Evolutionary conservation across 2,113 vertebrate species (phyloP).

Genomic region (Pristiophorus japonicus): DNA sequence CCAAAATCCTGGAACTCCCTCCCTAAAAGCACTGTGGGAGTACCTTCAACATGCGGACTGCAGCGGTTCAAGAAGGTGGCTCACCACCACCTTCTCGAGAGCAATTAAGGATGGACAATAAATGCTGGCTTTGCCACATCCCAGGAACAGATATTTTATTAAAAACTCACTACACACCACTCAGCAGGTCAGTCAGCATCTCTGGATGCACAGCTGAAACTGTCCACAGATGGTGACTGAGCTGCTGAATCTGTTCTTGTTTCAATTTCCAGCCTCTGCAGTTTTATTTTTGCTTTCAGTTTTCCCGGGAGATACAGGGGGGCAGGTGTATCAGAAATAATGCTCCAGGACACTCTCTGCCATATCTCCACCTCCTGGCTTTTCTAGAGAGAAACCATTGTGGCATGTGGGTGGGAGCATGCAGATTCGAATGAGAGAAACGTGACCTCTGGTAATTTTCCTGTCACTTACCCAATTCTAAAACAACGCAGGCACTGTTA

Average conservation of each 20-base stretch:
- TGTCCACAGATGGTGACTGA: background rate
- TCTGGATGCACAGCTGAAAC: background rate
- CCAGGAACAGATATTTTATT: too few species aligned
- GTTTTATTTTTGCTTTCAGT: background rate
- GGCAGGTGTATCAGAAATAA: background rate
- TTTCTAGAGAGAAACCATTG: background rate
- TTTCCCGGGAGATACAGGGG: background rate
- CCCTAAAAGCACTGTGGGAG: too few species aligned
- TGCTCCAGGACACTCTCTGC: background rate
- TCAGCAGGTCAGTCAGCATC: background rate
- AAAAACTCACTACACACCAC: background rate
- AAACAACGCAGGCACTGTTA: background rate
- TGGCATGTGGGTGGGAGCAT: background rate
- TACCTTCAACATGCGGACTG: too few species aligned
- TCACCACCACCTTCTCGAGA: too few species aligned
- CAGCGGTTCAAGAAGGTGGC: too few species aligned
- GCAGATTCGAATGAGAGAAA: background rate
- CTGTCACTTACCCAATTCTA: background rate
- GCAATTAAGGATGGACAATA: too few species aligned
- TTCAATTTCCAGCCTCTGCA: background rate
- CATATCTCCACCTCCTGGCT: background rate
- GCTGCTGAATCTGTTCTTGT: background rate
- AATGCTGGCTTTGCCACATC: too few species aligned
- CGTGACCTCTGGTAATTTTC: background rate
- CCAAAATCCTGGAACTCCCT: too few species aligned